These are phyloP conservation scores for Hypomecis atomaria DNA, from an alignment of 2,888 invertebrate species.

Conservation along the genomic window DNA sequence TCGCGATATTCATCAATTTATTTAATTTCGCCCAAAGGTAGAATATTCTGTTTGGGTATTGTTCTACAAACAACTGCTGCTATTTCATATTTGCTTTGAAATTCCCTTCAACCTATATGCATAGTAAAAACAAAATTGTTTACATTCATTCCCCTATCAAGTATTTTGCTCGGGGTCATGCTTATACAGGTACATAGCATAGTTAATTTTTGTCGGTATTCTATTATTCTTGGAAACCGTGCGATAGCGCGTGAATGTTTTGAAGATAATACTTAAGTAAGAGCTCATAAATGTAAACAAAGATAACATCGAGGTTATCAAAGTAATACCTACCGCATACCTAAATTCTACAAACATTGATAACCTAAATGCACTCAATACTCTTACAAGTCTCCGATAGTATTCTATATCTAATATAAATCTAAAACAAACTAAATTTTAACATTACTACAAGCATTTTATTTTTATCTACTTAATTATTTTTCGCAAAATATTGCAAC, in stretches of 20 bases:
- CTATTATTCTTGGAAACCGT: background rate
- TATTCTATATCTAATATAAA: no score
- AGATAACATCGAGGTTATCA: constrained; percentile 25
- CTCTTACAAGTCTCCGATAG: background rate
- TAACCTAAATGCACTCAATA: constrained; percentile 27
- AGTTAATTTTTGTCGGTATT: constrained; percentile 2
- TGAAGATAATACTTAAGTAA: constrained; percentile 14
- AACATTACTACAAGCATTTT: background rate
- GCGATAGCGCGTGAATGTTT: constrained; percentile 19
- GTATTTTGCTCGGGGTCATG: background rate
- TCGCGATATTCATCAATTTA: constrained; percentile 16
- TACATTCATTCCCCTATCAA: constrained; percentile 1
- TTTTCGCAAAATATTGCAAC: no score
- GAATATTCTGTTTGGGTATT: background rate
- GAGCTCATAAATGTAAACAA: constrained; percentile 20
- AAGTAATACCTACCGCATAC: constrained; percentile 23
- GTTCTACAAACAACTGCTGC: constrained; percentile 5
- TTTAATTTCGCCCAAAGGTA: constrained; percentile 4
- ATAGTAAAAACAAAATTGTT: constrained; percentile 10
- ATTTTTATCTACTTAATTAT: background rate
- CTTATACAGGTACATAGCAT: no score
- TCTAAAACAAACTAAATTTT: no score
- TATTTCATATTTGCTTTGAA: constrained; percentile 14
- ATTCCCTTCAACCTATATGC: constrained; percentile 9
- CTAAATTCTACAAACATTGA: constrained; percentile 14